These are phyloP conservation scores for Hippopotamus amphibius DNA, from an alignment of 2,113 vertebrate genomes.

Conservation along the genomic window DNA sequence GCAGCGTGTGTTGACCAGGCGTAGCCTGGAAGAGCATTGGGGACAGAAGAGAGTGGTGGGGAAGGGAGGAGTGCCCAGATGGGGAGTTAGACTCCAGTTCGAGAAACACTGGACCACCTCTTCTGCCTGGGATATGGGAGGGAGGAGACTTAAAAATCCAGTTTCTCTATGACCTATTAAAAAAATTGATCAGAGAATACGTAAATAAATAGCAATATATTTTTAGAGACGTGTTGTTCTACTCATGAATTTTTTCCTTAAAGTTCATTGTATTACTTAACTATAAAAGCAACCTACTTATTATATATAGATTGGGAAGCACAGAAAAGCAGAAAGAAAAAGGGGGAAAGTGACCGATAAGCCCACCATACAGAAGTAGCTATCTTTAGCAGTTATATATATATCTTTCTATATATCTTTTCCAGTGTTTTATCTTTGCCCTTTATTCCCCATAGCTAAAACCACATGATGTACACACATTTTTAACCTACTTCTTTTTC, in stretches of 20 bases:
- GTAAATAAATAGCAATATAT: constrained; percentile 50
- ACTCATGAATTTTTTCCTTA: constrained; percentile 20
- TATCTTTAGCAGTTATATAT: neutral
- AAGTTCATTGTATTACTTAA: constrained; percentile 58
- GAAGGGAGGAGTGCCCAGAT: neutral
- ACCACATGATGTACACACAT: neutral
- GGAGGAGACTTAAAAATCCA: neutral
- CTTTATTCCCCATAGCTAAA: constrained; percentile 30
- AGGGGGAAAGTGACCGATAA: neutral
- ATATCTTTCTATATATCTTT: neutral
- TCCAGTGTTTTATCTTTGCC: constrained; percentile 20
- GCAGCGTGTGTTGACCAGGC: neutral
- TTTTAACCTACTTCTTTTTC: neutral
- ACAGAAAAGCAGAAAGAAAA: neutral
- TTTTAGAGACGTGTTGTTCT: constrained; percentile 57
- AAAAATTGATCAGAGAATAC: neutral
- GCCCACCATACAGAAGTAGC: neutral
- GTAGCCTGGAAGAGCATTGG: neutral
- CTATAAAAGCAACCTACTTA: constrained; percentile 50
- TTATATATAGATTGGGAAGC: constrained; percentile 38
- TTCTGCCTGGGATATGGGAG: neutral
- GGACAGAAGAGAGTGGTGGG: neutral
- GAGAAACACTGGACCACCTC: neutral
- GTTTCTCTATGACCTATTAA: constrained; percentile 29
- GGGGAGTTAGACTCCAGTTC: neutral